Conservation (phyloP, 2,113 vertebrate species). For the Thamnophis sirtalis region DNA sequence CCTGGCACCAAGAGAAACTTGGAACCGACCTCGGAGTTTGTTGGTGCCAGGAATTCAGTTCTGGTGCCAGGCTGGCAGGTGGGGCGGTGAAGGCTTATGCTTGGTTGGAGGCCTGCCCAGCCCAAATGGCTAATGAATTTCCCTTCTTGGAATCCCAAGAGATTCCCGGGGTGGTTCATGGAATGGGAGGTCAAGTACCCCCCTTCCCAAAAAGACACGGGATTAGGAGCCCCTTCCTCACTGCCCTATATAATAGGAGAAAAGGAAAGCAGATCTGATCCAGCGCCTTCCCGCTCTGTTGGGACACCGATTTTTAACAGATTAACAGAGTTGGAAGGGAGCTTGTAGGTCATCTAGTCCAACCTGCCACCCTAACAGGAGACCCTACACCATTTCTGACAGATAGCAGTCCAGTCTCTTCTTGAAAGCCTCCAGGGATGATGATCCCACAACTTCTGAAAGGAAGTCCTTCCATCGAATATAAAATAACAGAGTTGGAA, state of each 20-base stretch:
- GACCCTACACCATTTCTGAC: too few species aligned
- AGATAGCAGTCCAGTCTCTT: too few species aligned
- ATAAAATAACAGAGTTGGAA: too few species aligned
- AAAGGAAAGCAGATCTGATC: neutral
- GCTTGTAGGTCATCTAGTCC: too few species aligned
- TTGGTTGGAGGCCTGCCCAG: neutral
- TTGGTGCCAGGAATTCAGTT: conserved; percentile 22
- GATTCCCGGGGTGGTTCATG: too few species aligned
- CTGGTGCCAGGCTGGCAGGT: conserved; percentile 29
- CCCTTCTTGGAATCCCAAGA: neutral
- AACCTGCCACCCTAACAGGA: too few species aligned
- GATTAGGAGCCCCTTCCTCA: neutral
- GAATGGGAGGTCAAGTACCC: neutral
- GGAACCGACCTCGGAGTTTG: neutral
- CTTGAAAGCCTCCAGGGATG: too few species aligned
- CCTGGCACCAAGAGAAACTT: neutral
- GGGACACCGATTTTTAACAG: neutral
- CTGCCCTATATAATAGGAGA: neutral
- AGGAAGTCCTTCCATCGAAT: too few species aligned
- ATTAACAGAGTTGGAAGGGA: too few species aligned
- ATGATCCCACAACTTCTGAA: too few species aligned
- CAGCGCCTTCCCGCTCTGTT: neutral
- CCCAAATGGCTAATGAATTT: neutral
- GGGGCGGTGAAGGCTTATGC: neutral
- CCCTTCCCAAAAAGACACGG: neutral